Evolutionary conservation across 1,140 invertebrate genomes (phyloP).

Genomic region (Ceratosolen fusciceps): DNA sequence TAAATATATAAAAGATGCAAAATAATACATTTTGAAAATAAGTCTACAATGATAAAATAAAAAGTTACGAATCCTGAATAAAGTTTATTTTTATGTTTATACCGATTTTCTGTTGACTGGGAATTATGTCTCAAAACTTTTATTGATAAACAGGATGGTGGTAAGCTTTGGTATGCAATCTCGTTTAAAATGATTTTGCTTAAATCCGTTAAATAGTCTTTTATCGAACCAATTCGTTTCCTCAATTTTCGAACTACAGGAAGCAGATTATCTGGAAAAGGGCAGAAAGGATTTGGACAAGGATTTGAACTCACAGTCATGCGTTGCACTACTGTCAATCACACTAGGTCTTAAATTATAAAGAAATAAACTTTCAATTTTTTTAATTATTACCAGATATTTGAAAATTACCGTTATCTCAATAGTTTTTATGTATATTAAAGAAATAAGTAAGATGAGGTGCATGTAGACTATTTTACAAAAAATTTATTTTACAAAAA

Average conservation of each 20-base stretch:
- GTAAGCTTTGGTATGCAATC: conserved; percentile 62
- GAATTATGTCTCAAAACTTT: conserved; percentile 44
- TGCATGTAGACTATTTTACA: too few species aligned
- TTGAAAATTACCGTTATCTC: too few species aligned
- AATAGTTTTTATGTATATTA: too few species aligned
- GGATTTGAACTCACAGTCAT: background rate
- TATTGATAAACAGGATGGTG: conserved; percentile 60
- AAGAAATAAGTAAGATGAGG: too few species aligned
- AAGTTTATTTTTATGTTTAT: conserved; percentile 6
- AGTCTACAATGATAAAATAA: too few species aligned
- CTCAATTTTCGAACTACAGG: background rate
- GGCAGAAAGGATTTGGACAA: conserved; percentile 6
- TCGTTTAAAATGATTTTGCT: conserved; percentile 59
- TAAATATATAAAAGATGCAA: too few species aligned
- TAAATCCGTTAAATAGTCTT: conserved; percentile 51
- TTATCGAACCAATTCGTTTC: background rate
- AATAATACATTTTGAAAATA: too few species aligned
- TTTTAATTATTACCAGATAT: too few species aligned
- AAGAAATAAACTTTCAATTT: too few species aligned
- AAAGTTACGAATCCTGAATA: too few species aligned
- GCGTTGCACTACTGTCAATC: background rate
- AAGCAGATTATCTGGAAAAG: conserved; percentile 38
- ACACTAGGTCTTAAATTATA: too few species aligned
- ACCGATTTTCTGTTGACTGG: background rate
- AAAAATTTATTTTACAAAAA: background rate